Evolutionary conservation across 2,888 invertebrate genomes (phyloP).

Genomic region (Luperina testacea): DNA sequence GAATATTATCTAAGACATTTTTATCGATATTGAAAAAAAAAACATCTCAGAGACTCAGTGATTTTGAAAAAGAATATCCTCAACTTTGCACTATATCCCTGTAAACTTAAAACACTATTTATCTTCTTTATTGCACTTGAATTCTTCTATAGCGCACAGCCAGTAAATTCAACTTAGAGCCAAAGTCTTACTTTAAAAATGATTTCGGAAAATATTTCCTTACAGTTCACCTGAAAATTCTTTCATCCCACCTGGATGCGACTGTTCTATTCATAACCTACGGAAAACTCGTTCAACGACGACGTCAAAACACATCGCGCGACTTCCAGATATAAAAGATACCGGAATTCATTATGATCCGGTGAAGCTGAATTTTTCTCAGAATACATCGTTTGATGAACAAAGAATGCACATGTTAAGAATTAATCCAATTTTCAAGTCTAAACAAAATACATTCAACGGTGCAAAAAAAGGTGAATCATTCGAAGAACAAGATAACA

Average conservation of each 20-base stretch:
- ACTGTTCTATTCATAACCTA: slow-evolving; percentile 37
- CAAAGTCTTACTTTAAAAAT: neutral
- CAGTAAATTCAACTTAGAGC: neutral
- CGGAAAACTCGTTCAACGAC: slow-evolving; percentile 3
- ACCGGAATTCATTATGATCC: slow-evolving; percentile 38
- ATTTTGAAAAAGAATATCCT: neutral
- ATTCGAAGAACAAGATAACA: slow-evolving; percentile 4
- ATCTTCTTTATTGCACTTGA: neutral
- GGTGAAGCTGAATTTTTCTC: neutral
- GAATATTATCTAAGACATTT: neutral
- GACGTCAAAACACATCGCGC: slow-evolving; percentile 1
- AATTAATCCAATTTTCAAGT: neutral
- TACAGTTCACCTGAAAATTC: slow-evolving; percentile 49
- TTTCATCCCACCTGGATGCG: slow-evolving; percentile 34
- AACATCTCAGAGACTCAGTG: neutral
- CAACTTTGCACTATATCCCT: neutral
- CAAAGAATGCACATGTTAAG: slow-evolving; percentile 12
- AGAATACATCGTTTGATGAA: slow-evolving; percentile 7
- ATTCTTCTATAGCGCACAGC: neutral
- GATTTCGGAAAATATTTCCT: slow-evolving; percentile 16
- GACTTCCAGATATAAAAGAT: slow-evolving; percentile 9
- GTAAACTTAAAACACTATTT: neutral
- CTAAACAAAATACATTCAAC: neutral
- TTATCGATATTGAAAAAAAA: neutral
- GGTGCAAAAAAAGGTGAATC: slow-evolving; percentile 1